Conservation (phyloP, 2,113 vertebrate genomes). For the Sander vitreus region DNA sequence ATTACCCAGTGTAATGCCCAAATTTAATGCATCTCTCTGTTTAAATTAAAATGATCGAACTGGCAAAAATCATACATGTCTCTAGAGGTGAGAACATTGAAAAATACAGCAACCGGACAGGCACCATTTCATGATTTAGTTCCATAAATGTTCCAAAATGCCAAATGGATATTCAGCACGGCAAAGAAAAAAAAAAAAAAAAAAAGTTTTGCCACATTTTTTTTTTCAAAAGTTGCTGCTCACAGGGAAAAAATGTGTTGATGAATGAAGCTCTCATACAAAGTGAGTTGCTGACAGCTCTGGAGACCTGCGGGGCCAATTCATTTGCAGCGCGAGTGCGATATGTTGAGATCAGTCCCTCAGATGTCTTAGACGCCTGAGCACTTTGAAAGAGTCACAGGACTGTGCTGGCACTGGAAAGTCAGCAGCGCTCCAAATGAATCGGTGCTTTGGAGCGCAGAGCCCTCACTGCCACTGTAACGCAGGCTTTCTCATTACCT, state of each 20-base stretch:
- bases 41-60: not conserved
- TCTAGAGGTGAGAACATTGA: not conserved
- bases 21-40: not conserved
- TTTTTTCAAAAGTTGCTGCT: conserved; percentile 63
- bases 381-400: conserved; percentile 61
- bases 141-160: conserved; percentile 32
- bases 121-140: conserved; percentile 27
- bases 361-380: conserved; percentile 71
- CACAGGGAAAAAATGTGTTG: conserved; percentile 69
- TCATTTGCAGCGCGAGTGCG: conserved; percentile 77
- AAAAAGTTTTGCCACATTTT: conserved; percentile 37
- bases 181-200: conserved; percentile 8
- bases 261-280: conserved; percentile 84
- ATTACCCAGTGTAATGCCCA: not conserved
- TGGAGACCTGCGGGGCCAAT: conserved; percentile 76
- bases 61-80: not conserved
- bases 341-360: conserved; percentile 77
- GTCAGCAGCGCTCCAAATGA: conserved; percentile 59
- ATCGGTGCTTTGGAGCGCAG: conserved; percentile 35
- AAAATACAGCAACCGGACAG: conserved; percentile 17
- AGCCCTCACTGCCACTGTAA: conserved; percentile 18
- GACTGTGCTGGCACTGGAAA: conserved; percentile 47
- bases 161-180: conserved; percentile 30
- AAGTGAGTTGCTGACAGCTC: conserved; percentile 82
- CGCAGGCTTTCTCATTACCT: conserved; percentile 52